phyloP scores from a whole-genome alignment of 2,113 vertebrate genomes.

The Pristiophorus japonicus region DNA sequence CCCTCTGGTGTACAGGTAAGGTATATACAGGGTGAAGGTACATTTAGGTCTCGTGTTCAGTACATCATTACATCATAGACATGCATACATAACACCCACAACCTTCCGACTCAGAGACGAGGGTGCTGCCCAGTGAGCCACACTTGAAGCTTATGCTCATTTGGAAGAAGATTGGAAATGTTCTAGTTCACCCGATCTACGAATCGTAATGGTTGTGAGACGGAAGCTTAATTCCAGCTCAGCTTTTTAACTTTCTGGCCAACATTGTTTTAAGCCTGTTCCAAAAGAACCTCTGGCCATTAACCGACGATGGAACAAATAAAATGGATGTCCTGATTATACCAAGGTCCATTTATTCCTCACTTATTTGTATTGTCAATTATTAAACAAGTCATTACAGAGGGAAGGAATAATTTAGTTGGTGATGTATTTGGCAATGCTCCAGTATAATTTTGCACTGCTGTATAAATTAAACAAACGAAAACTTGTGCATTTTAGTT shows the following conservation, averaged over 20 bases:
- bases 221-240: background rate
- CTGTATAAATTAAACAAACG: conserved; percentile 4
- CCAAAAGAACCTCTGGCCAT: background rate
- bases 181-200: background rate
- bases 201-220: background rate
- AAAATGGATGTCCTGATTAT: conserved; percentile 4
- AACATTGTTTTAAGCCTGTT: background rate
- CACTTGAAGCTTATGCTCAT: background rate
- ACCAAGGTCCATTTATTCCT: conserved; percentile 32
- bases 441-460: background rate
- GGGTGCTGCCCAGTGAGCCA: too few species aligned
- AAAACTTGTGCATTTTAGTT: background rate
- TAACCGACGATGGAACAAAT: background rate
- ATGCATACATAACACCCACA: too few species aligned
- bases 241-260: background rate
- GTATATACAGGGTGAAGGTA: too few species aligned
- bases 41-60: too few species aligned
- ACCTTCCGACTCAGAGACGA: too few species aligned
- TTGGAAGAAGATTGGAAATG: background rate
- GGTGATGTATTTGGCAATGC: conserved; percentile 23
- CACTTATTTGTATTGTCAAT: conserved; percentile 31
- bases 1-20: too few species aligned
- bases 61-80: too few species aligned
- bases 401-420: conserved; percentile 9
- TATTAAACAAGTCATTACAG: conserved; percentile 36